Base-by-base conservation (phyloP, 2,113 vertebrate species). In the Eolophus roseicapilla region DNA sequence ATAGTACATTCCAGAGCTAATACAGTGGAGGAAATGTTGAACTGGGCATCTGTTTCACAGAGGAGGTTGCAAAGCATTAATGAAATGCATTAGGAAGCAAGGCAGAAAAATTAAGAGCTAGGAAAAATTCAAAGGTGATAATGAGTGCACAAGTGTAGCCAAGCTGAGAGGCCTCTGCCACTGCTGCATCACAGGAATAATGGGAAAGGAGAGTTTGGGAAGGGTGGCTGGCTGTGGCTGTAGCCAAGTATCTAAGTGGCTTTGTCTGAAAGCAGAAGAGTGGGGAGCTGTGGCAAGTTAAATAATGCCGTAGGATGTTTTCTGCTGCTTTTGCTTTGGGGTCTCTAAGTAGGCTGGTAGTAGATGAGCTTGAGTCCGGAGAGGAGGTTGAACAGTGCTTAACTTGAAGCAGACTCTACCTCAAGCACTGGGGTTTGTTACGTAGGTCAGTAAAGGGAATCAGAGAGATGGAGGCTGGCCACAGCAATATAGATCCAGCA, bases 1-100 rank as follows among this genome's bases (percentile, higher is more conserved):
- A 41, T 67, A 50, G 35, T 46, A 35, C 84, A 62, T 92, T 95
- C 77, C 87, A 71, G 81, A 89, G 41, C n/a, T 21, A 28, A 25
- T n/a, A 27, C 0, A 0, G 43, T 59, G 31, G 14, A 63, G 63
- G n/a, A 90, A n/a, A 43, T 0, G 1, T 29, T 60, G 77, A 52
- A 44, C 19, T 53, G 55, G 35, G 29, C 43, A 83, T 77, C 64
- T 24, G 46, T 28, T 64, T 79, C 65, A 14, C 62, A 69, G 28
- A 57, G 53, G 31, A 73, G 27, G 35, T 73, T 87, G 49, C 65
- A 80, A 85, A 95, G 44, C 37, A 44, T 19, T 7, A 39, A 55
- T 75, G 8, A 4, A 4, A 64, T 88, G 18, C 33, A 47, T 28
- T 21, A 43, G 74, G 53, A 73, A 87, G n/a, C n/a, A 39, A 90